Percentiles rank a stretch among this genome's conserved stretches.
These are phyloP conservation scores for Erebia palarica DNA, from an alignment of 2,888 invertebrate species.

Conservation along the genomic window DNA sequence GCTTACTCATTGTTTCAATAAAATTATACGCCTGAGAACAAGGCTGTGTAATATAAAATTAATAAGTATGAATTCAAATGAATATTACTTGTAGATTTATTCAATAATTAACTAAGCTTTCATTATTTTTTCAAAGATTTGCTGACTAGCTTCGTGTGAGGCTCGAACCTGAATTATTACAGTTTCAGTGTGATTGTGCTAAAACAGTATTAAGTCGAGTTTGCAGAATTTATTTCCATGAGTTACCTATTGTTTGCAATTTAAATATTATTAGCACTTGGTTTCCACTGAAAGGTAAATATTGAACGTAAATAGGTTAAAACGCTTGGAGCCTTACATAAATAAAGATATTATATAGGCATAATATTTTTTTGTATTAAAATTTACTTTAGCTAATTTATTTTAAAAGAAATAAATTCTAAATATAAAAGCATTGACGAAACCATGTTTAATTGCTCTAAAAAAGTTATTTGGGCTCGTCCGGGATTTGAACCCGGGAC, in stretches of 20 bases:
- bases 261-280: not conserved
- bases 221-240: not conserved
- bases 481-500: conserved; percentile 84
- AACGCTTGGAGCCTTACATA: not conserved
- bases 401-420: not conserved
- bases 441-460: not conserved
- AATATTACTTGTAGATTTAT: no score
- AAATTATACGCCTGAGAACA: no score
- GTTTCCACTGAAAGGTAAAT: not conserved
- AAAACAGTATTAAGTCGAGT: not conserved
- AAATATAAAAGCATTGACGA: not conserved
- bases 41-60: no score
- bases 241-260: not conserved
- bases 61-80: no score
- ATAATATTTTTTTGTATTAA: not conserved
- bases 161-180: no score
- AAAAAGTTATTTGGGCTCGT: conserved; percentile 66
- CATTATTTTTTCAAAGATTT: no score
- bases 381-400: not conserved
- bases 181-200: no score
- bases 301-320: not conserved
- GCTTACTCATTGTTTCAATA: no score
- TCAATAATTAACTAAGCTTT: no score
- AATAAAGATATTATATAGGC: not conserved
- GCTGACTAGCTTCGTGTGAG: no score